Conservation (phyloP, 2,113 vertebrate genomes). For the Calyptommatus sinebrachiatus region DNA sequence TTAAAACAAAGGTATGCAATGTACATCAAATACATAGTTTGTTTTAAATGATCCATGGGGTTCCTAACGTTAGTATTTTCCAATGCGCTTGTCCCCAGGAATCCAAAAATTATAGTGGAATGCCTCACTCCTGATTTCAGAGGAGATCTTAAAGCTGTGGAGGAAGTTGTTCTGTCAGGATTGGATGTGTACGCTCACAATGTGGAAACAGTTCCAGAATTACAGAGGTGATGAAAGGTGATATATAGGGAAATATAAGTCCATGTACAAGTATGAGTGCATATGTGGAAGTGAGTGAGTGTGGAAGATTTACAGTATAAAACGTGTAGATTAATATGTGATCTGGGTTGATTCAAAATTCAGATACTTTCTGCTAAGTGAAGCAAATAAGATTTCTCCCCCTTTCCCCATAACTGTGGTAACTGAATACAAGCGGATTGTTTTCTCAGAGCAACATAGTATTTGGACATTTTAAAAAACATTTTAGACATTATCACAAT, state of each 20-base stretch:
- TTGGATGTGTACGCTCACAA: constrained; percentile 97
- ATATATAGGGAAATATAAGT: too few species aligned
- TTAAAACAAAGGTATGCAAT: constrained; percentile 87
- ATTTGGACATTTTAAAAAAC: background rate
- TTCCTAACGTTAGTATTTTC: background rate
- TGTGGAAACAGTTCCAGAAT: constrained; percentile 89
- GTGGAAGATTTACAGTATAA: background rate
- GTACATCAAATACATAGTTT: background rate
- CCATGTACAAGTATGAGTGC: background rate
- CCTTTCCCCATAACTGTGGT: background rate
- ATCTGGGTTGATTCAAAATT: background rate
- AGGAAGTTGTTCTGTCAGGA: constrained; percentile 84
- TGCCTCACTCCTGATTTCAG: constrained; percentile 97
- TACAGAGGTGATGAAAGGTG: constrained; percentile 80
- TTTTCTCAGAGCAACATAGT: background rate
- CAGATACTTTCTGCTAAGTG: background rate
- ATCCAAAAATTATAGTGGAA: constrained; percentile 86
- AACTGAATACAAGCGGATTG: background rate
- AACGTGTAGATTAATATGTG: background rate
- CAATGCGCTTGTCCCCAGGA: constrained; percentile 68
- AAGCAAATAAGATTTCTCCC: background rate
- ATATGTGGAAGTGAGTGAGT: background rate
- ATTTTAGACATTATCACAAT: background rate
- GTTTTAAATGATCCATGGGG: background rate
- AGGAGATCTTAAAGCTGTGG: constrained; percentile 85